Percentiles rank a stretch among this genome's conserved stretches.
Evolutionary conservation across 64 coral and sea anemone species (phyloP).

Genomic region (Actinia equina): DNA sequence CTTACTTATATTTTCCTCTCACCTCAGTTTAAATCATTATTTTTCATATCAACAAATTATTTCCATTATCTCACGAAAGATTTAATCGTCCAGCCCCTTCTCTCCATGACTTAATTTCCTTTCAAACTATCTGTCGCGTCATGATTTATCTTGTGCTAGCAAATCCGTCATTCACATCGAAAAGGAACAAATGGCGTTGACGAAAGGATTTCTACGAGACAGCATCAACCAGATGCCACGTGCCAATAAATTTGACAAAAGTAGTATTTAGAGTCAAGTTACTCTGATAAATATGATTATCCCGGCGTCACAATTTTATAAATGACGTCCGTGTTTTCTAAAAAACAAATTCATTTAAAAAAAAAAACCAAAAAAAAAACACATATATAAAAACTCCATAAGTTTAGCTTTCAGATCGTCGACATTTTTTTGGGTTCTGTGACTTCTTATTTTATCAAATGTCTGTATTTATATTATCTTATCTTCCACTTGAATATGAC

Average conservation of each 20-base stretch:
- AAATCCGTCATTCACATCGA: not conserved
- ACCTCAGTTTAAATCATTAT: not conserved
- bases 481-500: conserved; percentile 6
- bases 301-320: not conserved
- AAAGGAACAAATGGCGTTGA: not conserved
- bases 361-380: too few species aligned
- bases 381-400: not conserved
- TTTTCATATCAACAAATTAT: not conserved
- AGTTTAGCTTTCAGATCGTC: not conserved
- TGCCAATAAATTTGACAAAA: not conserved
- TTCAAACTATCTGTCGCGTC: not conserved
- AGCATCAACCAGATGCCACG: not conserved
- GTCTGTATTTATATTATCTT: not conserved
- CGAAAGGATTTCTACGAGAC: not conserved
- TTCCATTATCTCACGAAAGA: not conserved
- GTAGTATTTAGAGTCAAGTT: conserved; percentile 14
- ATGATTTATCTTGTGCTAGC: not conserved
- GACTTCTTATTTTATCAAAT: not conserved
- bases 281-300: conserved; percentile 10
- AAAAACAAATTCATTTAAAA: not conserved
- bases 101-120: not conserved
- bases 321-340: not conserved
- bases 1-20: not conserved
- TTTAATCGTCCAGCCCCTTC: not conserved
- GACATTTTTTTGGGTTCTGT: not conserved